Evolutionary conservation across 2,797 vertebrate species (phyloP), one percentile per base, ranked within the genome.

Genomic region (Kryptopterus vitreolus): DNA sequence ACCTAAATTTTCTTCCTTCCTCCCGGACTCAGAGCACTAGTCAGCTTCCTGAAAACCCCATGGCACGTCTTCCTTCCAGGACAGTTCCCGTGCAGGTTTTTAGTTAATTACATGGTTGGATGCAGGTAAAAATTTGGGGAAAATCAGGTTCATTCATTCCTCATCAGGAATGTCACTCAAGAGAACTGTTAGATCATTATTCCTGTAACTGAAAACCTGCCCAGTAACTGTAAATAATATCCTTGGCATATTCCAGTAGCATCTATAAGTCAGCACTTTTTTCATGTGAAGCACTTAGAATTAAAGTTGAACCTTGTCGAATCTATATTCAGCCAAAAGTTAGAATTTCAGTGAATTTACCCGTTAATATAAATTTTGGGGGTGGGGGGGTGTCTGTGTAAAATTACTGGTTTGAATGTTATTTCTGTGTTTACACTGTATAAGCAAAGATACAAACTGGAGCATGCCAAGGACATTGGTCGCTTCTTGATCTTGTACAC

Each of bases 391-490:
- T 13, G n/a, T n/a, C n/a, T n/a, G n/a, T n/a, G n/a, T n/a, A n/a
- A 50, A 50, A 50, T 1, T 3, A 50, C 18, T 7, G 16, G 12
- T 76, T 52, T 69, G 20, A 22, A 15, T 57, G 8, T 26, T 65
- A 66, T 55, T 58, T 7, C 70, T n/a, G 20, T 71, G 4, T 55
- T 53, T 72, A 55, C 48, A 75, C 53, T 65, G n/a, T 55, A 7
- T 71, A 68, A 24, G 48, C 86, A 86, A 86, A 73, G 87, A 88
- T 88, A 59, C 65, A 76, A 62, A 81, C 84, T 85, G 84, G 84
- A 82, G 53, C 43, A 70, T 87, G 85, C 84, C 85, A 87, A 85
- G 70, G 72, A 79, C 72, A 70, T 68, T 31, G 24, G 15, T 58
- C 24, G 38, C 38, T 38, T 66, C 66, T 78, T 83, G 81, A 69